Conservation (phyloP, 2,113 vertebrate genomes). For the Spheniscus mendiculus region DNA sequence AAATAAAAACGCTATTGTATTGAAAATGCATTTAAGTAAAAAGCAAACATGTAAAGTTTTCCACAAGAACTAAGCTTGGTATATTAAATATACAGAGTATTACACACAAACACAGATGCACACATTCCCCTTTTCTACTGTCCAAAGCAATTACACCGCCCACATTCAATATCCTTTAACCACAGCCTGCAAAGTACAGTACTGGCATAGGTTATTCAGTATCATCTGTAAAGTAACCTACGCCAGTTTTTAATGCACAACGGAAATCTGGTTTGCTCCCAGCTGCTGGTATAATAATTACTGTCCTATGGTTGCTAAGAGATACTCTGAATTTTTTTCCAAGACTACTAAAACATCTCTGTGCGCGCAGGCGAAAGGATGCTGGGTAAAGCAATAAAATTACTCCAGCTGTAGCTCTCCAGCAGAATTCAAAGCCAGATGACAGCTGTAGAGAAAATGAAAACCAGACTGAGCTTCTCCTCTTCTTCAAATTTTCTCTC, state of each 20-base stretch:
- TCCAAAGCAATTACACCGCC: constrained; percentile 64
- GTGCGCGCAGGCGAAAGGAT: constrained; percentile 81
- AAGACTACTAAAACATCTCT: constrained; percentile 76
- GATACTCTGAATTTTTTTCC: constrained; percentile 85
- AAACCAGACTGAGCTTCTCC: constrained; percentile 83
- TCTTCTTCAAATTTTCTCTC: constrained; percentile 79
- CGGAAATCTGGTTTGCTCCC: constrained; percentile 92
- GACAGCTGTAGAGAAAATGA: constrained; percentile 87
- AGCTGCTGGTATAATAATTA: constrained; percentile 94
- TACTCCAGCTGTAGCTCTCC: constrained; percentile 88
- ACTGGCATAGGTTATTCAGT: constrained; percentile 79
- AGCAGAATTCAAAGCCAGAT: constrained; percentile 89
- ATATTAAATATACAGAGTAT: not conserved
- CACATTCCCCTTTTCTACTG: constrained; percentile 32
- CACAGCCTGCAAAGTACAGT: constrained; percentile 75
- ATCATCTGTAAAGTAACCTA: constrained; percentile 88
- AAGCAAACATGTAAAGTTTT: not conserved
- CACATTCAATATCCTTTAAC: constrained; percentile 76
- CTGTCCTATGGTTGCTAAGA: constrained; percentile 92
- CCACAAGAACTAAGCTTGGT: not conserved
- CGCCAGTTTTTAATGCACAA: constrained; percentile 90
- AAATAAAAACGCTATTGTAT: not conserved
- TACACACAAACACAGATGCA: constrained; percentile 27
- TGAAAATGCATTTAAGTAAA: not conserved
- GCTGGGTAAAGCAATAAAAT: constrained; percentile 88